Percentiles rank a stretch among this genome's conserved stretches.
phyloP scores from a whole-genome alignment of 2,797 vertebrate genomes.

The Parambassis ranga region DNA sequence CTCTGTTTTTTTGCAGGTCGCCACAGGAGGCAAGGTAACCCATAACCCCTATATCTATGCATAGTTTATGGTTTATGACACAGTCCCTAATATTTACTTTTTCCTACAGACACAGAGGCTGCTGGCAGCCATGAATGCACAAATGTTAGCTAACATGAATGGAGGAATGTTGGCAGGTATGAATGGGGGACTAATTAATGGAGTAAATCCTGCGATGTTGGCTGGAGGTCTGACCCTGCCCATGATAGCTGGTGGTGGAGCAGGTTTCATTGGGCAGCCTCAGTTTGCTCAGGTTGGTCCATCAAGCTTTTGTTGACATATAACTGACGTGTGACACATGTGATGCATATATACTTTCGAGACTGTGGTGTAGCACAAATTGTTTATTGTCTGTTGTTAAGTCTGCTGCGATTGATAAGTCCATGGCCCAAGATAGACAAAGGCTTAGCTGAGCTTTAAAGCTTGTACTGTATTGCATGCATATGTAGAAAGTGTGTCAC shows the following conservation, averaged over 20 bases:
- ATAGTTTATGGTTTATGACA: neutral
- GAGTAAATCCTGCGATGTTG: slow-evolving; percentile 46
- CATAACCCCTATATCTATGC: neutral
- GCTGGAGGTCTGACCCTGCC: slow-evolving; percentile 60
- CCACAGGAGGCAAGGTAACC: slow-evolving; percentile 68
- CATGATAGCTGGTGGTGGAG: slow-evolving; percentile 46
- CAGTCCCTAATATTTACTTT: neutral
- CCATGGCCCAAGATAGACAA: too few species aligned
- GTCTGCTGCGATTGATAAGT: too few species aligned
- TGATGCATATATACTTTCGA: too few species aligned
- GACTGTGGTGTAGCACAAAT: too few species aligned
- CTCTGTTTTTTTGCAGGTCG: slow-evolving; percentile 61
- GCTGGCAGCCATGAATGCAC: slow-evolving; percentile 56
- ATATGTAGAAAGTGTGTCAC: too few species aligned
- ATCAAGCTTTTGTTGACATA: too few species aligned
- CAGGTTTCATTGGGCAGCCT: slow-evolving; percentile 59
- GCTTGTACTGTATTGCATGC: too few species aligned
- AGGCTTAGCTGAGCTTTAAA: too few species aligned
- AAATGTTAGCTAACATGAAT: neutral
- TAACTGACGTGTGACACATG: too few species aligned
- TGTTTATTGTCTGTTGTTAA: too few species aligned
- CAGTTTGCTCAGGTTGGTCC: slow-evolving; percentile 68
- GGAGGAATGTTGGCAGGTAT: slow-evolving; percentile 35
- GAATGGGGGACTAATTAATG: slow-evolving; percentile 44
- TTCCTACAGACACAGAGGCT: slow-evolving; percentile 46